Conservation (phyloP, 30 jellyfish, hydroid and myxozoan genomes). For the Hydractinia echinata region DNA sequence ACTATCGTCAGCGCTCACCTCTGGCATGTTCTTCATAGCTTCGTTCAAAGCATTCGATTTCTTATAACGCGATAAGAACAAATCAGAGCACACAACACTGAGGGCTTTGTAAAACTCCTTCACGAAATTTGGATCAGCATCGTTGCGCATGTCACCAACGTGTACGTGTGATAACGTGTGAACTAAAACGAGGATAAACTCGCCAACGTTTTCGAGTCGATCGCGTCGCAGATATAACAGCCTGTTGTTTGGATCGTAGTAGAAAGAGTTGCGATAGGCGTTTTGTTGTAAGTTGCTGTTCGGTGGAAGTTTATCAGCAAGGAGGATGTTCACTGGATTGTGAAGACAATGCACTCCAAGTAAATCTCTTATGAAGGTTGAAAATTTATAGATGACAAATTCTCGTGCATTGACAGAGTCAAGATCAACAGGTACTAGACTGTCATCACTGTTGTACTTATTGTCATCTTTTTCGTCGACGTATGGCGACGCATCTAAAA, state of each 20-base stretch:
- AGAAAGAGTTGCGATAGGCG: conserved; percentile 86
- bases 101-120: conserved; percentile 82
- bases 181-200: conserved; percentile 74
- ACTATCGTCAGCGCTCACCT: conserved; percentile 56
- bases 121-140: conserved; percentile 73
- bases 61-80: conserved; percentile 77
- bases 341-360: conserved; percentile 87
- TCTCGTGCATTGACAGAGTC: conserved; percentile 83
- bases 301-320: conserved; percentile 90
- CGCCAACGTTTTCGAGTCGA: conserved; percentile 85
- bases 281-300: conserved; percentile 51
- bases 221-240: conserved; percentile 75
- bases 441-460: conserved; percentile 59
- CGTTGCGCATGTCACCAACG: conserved; percentile 70
- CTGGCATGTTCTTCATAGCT: conserved; percentile 69
- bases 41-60: conserved; percentile 78
- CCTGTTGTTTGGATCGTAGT: conserved; percentile 84
- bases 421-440: conserved; percentile 85
- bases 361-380: conserved; percentile 76
- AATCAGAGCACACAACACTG: conserved; percentile 80
- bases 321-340: conserved; percentile 68
- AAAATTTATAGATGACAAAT: conserved; percentile 79
- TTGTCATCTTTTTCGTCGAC: conserved; percentile 5
- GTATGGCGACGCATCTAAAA: background rate
- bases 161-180: conserved; percentile 88